phyloP scores from a whole-genome alignment of 2,888 invertebrate genomes.

The Pachycephus smyrnensis region DNA sequence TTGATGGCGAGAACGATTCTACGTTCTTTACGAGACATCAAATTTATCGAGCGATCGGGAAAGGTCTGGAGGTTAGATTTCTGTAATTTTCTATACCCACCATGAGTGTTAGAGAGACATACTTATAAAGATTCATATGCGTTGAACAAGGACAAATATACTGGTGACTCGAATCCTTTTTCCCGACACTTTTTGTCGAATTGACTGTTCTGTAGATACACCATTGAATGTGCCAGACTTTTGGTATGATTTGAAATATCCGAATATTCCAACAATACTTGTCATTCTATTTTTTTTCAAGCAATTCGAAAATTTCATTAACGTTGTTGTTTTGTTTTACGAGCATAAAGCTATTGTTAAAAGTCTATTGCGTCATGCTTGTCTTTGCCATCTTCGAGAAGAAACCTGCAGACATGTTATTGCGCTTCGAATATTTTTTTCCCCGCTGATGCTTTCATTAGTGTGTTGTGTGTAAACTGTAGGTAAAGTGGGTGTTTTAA shows the following conservation, averaged over 20 bases:
- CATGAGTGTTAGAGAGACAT: background rate
- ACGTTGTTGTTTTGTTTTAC: background rate
- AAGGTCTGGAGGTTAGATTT: background rate
- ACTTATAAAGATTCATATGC: background rate
- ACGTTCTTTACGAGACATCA: background rate
- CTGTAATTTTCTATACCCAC: background rate
- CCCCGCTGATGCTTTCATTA: background rate
- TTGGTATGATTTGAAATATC: background rate
- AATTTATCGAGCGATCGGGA: background rate
- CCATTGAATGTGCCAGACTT: background rate
- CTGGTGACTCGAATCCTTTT: background rate
- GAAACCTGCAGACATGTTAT: background rate
- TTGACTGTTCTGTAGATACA: background rate
- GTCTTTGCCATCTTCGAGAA: too few species aligned
- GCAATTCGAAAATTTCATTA: background rate
- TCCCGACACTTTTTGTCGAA: background rate
- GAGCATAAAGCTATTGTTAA: background rate
- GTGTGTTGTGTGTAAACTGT: background rate
- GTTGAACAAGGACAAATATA: background rate
- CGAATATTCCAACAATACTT: background rate
- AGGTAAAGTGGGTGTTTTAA: background rate
- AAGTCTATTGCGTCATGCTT: background rate
- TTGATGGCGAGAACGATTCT: background rate
- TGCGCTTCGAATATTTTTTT: background rate
- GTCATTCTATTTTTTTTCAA: background rate